A percentile compares a stretch with the other conserved stretches of the same genome.
Evolutionary conservation across 2,113 vertebrate genomes (phyloP).

Genomic region (Podarcis muralis): DNA sequence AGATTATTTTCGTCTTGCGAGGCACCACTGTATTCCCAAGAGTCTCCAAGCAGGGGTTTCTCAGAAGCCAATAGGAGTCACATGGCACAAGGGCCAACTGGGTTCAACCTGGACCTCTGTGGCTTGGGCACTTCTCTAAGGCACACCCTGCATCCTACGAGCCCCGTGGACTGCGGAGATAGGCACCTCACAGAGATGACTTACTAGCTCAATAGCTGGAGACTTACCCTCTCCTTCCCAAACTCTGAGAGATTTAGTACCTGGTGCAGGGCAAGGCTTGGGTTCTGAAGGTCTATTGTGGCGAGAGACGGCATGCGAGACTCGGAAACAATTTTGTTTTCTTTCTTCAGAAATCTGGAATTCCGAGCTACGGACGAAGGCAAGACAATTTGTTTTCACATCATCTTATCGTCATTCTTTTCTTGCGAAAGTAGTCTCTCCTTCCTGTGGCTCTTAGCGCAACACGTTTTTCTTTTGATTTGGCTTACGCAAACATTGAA

Average conservation of each 20-base stretch:
- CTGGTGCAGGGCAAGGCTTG: conserved; percentile 70
- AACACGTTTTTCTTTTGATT: not conserved
- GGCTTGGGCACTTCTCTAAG: too few species aligned
- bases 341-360: conserved; percentile 73
- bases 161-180: not conserved
- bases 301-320: conserved; percentile 78
- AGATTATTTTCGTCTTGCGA: too few species aligned
- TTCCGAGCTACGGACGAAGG: conserved; percentile 63
- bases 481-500: not conserved
- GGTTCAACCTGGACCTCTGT: too few species aligned
- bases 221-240: not conserved
- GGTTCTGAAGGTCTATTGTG: conserved; percentile 66
- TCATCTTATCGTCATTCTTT: not conserved
- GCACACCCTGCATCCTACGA: not conserved
- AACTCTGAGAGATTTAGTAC: conserved; percentile 44
- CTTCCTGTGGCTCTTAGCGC: not conserved
- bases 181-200: not conserved
- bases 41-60: too few species aligned
- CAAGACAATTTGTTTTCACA: not conserved
- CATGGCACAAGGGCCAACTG: too few species aligned
- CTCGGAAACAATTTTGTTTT: conserved; percentile 70
- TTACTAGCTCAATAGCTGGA: not conserved
- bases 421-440: not conserved
- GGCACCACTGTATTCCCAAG: too few species aligned
- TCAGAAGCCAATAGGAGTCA: too few species aligned